Percentiles rank a stretch among this genome's conserved stretches.
These are phyloP conservation scores for Resseliella maxima DNA, from an alignment of 2,888 invertebrate genomes.

Conservation along the genomic window DNA sequence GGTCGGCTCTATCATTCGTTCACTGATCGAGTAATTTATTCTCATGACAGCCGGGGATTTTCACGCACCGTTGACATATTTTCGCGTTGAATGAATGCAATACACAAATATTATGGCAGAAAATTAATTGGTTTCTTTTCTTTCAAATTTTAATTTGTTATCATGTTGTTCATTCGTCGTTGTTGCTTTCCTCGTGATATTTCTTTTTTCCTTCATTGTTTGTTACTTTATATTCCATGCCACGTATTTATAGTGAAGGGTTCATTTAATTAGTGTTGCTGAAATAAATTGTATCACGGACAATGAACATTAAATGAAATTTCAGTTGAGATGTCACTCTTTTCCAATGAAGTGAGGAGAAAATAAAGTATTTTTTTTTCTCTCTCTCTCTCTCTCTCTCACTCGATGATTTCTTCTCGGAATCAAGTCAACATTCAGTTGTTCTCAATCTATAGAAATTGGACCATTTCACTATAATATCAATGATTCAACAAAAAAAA, in stretches of 20 bases:
- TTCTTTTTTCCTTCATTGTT: not conserved
- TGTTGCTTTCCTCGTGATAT: not conserved
- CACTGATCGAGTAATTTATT: not conserved
- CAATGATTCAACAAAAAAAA: conserved; percentile 17
- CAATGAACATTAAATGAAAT: no score
- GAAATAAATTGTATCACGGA: no score
- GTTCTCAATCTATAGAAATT: not conserved
- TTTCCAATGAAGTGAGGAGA: no score
- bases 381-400: no score
- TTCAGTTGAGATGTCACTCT: no score
- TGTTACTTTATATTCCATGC: not conserved
- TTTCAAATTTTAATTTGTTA: conserved; percentile 6
- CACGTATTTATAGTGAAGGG: no score
- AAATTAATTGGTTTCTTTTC: conserved; percentile 19
- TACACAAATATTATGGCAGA: not conserved
- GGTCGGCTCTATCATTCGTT: no score
- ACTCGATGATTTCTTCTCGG: no score
- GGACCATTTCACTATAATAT: not conserved
- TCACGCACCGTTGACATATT: conserved; percentile 44
- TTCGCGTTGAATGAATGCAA: not conserved
- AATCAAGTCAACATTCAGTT: no score
- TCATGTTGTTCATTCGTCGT: not conserved
- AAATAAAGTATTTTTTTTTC: no score
- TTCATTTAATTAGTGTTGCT: no score
- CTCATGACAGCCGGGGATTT: conserved; percentile 2